Evolutionary conservation across 2,113 vertebrate genomes (phyloP).

Genomic region (Azemiops feae): DNA sequence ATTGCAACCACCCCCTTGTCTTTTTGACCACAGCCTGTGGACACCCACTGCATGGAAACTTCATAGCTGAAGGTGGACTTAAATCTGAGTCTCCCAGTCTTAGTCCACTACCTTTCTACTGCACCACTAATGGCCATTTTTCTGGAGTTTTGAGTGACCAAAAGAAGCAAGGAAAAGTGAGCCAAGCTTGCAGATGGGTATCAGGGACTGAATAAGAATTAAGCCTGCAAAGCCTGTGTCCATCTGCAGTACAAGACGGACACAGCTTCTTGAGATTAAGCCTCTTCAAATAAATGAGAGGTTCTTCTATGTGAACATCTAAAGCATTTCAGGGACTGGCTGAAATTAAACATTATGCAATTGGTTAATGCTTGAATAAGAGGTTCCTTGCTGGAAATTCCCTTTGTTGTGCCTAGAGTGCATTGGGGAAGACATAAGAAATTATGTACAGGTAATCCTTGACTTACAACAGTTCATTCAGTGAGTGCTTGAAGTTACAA

Average conservation of each 20-base stretch:
- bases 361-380: neutral
- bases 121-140: neutral
- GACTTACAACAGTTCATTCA: neutral
- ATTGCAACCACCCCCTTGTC: neutral
- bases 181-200: neutral
- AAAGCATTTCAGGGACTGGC: neutral
- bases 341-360: neutral
- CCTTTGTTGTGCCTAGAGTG: neutral
- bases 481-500: neutral
- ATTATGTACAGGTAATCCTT: neutral
- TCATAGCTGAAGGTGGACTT: neutral
- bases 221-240: neutral
- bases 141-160: neutral
- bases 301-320: neutral
- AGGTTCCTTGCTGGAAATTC: neutral
- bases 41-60: neutral
- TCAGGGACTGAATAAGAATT: neutral
- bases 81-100: neutral
- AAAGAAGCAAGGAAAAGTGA: neutral
- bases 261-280: neutral
- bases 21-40: neutral
- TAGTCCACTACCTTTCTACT: neutral
- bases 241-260: neutral
- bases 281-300: neutral
- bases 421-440: neutral